These are phyloP conservation scores for Philopotamus ludificatus DNA, from an alignment of 1,140 invertebrate species.

Conservation along the genomic window DNA sequence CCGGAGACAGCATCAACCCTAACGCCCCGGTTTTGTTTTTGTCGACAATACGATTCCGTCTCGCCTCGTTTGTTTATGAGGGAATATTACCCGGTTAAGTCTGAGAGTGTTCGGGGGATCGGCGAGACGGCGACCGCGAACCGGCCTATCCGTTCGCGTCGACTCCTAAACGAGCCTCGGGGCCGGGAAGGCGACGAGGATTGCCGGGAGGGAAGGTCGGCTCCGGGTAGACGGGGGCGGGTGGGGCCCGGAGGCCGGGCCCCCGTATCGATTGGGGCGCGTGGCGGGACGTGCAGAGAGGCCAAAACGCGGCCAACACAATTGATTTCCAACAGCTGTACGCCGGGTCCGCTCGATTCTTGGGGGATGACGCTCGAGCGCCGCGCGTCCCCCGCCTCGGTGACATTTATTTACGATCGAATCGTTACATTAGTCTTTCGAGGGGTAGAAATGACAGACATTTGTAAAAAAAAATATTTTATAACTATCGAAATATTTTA, in stretches of 20 bases:
- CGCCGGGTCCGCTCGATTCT: slow-evolving; percentile 10
- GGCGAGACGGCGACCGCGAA: too few species aligned
- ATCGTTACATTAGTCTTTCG: neutral
- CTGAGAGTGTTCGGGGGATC: too few species aligned
- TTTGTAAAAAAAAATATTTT: too few species aligned
- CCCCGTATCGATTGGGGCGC: neutral
- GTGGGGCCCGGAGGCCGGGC: neutral
- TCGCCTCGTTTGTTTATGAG: too few species aligned
- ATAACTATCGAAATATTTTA: too few species aligned
- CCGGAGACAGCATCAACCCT: too few species aligned
- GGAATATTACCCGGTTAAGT: too few species aligned
- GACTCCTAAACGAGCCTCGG: neutral
- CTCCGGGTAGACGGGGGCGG: neutral
- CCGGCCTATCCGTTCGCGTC: too few species aligned
- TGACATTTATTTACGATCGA: neutral
- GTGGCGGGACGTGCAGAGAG: neutral
- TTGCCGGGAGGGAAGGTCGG: neutral
- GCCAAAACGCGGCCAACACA: slow-evolving; percentile 15
- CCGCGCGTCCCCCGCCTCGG: too few species aligned
- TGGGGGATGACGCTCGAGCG: neutral
- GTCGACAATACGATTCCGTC: too few species aligned
- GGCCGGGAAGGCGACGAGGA: neutral
- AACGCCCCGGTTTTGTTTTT: too few species aligned
- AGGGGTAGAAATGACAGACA: neutral
- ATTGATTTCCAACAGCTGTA: slow-evolving; percentile 1